phyloP scores from a whole-genome alignment of 2,797 vertebrate species.

The Enteromius radiatus region DNA sequence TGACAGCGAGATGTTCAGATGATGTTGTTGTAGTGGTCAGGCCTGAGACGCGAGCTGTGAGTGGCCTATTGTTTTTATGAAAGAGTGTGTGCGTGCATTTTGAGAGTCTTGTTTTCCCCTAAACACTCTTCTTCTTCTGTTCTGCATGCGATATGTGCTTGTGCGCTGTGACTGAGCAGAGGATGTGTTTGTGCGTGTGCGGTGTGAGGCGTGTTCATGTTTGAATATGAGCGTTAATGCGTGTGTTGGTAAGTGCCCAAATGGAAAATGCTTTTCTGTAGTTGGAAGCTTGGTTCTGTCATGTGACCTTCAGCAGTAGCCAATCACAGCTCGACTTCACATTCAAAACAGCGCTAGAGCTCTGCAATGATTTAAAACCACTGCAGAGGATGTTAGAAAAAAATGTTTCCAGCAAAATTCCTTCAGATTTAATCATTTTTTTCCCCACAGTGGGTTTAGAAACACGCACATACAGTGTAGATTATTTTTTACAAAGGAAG shows the following conservation, averaged over 20 bases:
- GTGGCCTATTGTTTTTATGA: constrained; percentile 1
- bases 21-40: not conserved
- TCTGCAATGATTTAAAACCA: not conserved
- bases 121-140: not conserved
- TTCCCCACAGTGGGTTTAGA: not conserved
- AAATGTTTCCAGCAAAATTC: not conserved
- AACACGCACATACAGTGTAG: not conserved
- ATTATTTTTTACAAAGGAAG: not conserved
- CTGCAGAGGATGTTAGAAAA: not conserved
- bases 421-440: not conserved
- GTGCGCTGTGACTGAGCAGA: not conserved
- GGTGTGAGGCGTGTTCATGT: not conserved
- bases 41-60: not conserved
- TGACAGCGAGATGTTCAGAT: constrained; percentile 12
- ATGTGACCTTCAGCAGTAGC: not conserved
- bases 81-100: constrained; percentile 47
- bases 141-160: not conserved
- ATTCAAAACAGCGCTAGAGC: not conserved
- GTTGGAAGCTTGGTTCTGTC: not conserved
- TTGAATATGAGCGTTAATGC: not conserved
- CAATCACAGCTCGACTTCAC: not conserved
- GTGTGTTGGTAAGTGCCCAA: not conserved
- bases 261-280: not conserved
- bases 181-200: not conserved
- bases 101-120: not conserved